Conservation (phyloP, 1,140 invertebrate species). For the Aphelinus atriplicis region DNA sequence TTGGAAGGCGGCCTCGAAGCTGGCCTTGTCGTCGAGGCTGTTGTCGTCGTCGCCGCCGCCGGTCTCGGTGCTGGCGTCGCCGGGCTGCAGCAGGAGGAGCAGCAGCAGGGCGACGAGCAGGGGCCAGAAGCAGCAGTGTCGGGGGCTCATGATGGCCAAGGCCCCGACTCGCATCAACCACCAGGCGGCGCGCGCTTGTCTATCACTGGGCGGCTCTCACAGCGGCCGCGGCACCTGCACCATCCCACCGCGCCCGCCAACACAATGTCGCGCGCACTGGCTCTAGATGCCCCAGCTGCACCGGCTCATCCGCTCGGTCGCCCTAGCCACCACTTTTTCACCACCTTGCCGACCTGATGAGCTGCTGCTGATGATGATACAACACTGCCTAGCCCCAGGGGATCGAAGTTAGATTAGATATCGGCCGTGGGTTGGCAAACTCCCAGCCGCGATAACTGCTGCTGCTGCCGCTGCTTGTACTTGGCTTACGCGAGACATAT, state of each 20-base stretch:
- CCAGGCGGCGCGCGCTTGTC: conserved; percentile 2
- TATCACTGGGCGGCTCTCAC: neutral
- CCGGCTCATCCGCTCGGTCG: too few species aligned
- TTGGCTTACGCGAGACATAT: too few species aligned
- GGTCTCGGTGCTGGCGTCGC: neutral
- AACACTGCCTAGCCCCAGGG: too few species aligned
- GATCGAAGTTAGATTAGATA: too few species aligned
- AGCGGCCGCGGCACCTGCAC: neutral
- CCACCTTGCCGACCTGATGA: too few species aligned
- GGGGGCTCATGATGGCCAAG: conserved; percentile 45
- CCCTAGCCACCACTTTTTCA: too few species aligned
- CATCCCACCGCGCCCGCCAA: neutral
- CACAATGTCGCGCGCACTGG: neutral
- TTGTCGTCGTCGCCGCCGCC: neutral
- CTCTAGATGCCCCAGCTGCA: too few species aligned
- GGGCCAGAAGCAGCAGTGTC: conserved; percentile 30
- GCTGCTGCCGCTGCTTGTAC: too few species aligned
- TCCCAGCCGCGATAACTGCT: too few species aligned
- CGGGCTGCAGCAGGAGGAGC: neutral
- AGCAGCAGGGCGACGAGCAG: conserved; percentile 26
- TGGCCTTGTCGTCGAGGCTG: conserved; percentile 60
- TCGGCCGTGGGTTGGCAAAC: too few species aligned
- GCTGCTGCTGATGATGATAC: too few species aligned
- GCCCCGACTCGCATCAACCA: neutral
- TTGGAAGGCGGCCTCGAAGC: conserved; percentile 70